phyloP scores from a whole-genome alignment of 2,797 vertebrate species.

The Argentina silus region DNA sequence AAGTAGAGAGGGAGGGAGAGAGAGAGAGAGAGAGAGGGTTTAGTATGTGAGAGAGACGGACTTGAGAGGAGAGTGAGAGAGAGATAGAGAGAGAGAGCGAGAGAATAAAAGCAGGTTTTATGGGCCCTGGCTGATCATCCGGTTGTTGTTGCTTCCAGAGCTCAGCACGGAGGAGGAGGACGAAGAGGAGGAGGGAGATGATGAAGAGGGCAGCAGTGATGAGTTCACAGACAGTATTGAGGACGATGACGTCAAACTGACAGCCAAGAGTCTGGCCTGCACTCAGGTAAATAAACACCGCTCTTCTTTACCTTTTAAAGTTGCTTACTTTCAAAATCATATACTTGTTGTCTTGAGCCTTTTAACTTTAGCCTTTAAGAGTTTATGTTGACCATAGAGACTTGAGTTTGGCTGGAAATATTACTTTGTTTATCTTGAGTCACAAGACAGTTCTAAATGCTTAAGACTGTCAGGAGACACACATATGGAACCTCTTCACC shows the following conservation, averaged over 20 bases:
- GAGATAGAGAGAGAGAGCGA: slow-evolving; percentile 10
- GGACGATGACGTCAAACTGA: slow-evolving; percentile 75
- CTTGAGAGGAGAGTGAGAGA: slow-evolving; percentile 1
- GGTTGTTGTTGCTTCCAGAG: slow-evolving; percentile 68
- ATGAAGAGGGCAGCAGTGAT: slow-evolving; percentile 73
- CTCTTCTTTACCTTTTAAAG: too few species aligned
- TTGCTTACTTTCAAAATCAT: too few species aligned
- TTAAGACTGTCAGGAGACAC: too few species aligned
- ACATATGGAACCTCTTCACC: background rate
- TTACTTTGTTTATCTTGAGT: too few species aligned
- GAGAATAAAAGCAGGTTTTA: background rate
- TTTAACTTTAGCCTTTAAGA: too few species aligned
- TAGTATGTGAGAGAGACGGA: slow-evolving; percentile 6
- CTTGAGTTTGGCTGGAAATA: too few species aligned
- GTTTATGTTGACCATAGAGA: too few species aligned
- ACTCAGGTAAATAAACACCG: slow-evolving; percentile 57
- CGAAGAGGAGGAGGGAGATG: slow-evolving; percentile 58
- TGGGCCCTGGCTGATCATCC: slow-evolving; percentile 31
- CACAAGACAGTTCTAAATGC: too few species aligned
- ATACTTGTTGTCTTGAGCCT: too few species aligned
- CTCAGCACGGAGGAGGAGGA: slow-evolving; percentile 76
- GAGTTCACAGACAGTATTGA: slow-evolving; percentile 86
- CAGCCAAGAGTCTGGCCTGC: slow-evolving; percentile 57
- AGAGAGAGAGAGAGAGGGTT: slow-evolving; percentile 7
- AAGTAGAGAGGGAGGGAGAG: slow-evolving; percentile 17